Evolutionary conservation across 2,113 vertebrate species (phyloP).

Genomic region (Scatophagus argus): DNA sequence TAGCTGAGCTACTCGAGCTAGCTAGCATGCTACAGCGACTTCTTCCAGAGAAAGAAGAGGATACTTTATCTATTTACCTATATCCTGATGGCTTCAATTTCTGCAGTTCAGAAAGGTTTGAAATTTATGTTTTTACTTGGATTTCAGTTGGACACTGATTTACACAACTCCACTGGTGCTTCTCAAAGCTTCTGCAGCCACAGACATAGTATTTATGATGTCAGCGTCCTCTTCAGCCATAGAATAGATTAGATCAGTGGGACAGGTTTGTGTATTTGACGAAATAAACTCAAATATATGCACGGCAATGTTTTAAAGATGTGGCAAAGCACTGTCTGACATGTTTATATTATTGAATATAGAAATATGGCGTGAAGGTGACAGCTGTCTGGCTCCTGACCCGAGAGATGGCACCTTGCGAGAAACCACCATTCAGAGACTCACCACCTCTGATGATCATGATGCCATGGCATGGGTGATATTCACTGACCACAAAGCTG

Average conservation of each 20-base stretch:
- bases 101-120: slow-evolving; percentile 55
- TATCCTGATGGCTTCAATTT: slow-evolving; percentile 61
- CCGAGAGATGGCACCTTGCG: slow-evolving; percentile 76
- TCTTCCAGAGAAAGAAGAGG: slow-evolving; percentile 5
- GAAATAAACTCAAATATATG: not conserved
- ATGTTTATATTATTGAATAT: slow-evolving; percentile 11
- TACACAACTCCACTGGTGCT: not conserved
- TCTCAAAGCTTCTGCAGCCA: not conserved
- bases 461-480: slow-evolving; percentile 80
- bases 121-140: not conserved
- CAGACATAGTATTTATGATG: too few species aligned
- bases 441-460: slow-evolving; percentile 75
- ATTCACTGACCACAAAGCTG: slow-evolving; percentile 74
- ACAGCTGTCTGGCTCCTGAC: slow-evolving; percentile 83
- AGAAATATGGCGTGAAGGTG: slow-evolving; percentile 74
- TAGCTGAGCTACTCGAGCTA: slow-evolving; percentile 28
- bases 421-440: slow-evolving; percentile 83
- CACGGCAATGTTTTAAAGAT: too few species aligned
- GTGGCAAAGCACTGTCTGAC: not conserved
- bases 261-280: not conserved
- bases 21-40: slow-evolving; percentile 31
- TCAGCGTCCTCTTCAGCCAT: too few species aligned
- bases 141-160: not conserved
- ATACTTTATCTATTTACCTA: not conserved
- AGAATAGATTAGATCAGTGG: too few species aligned